Percentiles rank a stretch among this genome's conserved stretches.
These are phyloP conservation scores for Dermolepida albohirtum DNA, from an alignment of 2,888 invertebrate genomes.

Conservation along the genomic window DNA sequence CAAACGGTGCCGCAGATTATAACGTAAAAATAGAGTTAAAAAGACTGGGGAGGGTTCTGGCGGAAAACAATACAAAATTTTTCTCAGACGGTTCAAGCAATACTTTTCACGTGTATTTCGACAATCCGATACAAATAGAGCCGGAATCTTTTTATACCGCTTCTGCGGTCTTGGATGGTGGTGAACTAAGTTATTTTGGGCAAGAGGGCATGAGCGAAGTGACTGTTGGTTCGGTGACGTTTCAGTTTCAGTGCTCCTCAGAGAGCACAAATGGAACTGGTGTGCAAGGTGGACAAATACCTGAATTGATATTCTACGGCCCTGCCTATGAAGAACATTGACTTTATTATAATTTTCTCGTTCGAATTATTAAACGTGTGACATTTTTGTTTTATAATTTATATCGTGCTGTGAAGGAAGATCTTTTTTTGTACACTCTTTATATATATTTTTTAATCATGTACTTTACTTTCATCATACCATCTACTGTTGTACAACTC, in stretches of 20 bases:
- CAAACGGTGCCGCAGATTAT: constrained; percentile 95
- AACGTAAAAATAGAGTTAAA: constrained; percentile 95
- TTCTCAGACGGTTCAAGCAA: constrained; percentile 97
- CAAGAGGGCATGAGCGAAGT: constrained; percentile 97
- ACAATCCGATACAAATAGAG: constrained; percentile 89
- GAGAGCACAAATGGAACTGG: constrained; percentile 98
- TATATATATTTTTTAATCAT: constrained; percentile 44
- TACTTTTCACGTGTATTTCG: constrained; percentile 91
- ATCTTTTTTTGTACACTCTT: constrained; percentile 44
- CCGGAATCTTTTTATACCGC: constrained; percentile 95
- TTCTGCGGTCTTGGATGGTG: constrained; percentile 93
- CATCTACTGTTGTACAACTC: constrained; percentile 12
- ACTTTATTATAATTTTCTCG: constrained; percentile 34
- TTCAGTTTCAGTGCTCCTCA: constrained; percentile 97
- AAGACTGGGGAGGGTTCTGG: constrained; percentile 86
- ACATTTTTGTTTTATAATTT: constrained; percentile 34
- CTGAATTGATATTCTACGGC: constrained; percentile 95
- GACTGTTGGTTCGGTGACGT: constrained; percentile 91
- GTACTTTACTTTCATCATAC: constrained; percentile 22
- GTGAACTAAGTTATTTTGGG: constrained; percentile 95
- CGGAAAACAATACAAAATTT: constrained; percentile 93
- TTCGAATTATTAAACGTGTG: constrained; percentile 25
- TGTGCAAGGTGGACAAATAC: constrained; percentile 97
- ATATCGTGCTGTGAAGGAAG: constrained; percentile 52
- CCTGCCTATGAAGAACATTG: constrained; percentile 72